Base-by-base conservation (phyloP, 1,140 invertebrate species). In the Drosophila persimilis region DNA sequence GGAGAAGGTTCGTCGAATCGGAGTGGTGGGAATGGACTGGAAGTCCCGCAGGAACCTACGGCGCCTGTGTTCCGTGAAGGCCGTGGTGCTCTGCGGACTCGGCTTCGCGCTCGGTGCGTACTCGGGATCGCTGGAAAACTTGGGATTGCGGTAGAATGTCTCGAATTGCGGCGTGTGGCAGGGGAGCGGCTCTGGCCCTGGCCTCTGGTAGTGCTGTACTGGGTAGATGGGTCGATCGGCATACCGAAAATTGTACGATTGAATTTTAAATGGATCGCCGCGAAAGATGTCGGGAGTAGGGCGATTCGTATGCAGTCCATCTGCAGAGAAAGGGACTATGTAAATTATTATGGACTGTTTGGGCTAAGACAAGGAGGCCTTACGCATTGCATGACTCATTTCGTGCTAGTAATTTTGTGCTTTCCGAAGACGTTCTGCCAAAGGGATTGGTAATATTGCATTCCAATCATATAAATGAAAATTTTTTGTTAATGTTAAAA, bases 241-340 rank as follows among this genome's bases (percentile, higher is more conserved):
- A 50, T 90, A 91, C 7, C 75, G 90, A 62, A 91, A 91, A 45
- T 84, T 89, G 26, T 77, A 91, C 9, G 90, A 91, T 44, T 91
- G 77, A 51, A 85, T 77, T 85, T 91, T 91, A 51, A 91, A 91
- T 2, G 90, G 90, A 46, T 91, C 90, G 26, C 75, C 73, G 39
- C 63, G 61, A 54, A 91, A 91, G 13, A 77, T 46, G 62, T 91
- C 89, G 7, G 41, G 24, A 8, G 48, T n/a, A 15, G 52, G 62
- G 8, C 81, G 79, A 8, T 60, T 64, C 47, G 59, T 1, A 20
- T 20, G 20, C 20, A 61, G 29, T 41, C 29, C n/a, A 62, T 65
- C 77, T 73, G 60, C 24, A 11, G 35, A 3, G 53, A 29, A 46
- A 44, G 45, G 48, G 52, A 54, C 29, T 29, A 22, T 59, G 61